Evolutionary conservation across 2,888 invertebrate genomes (phyloP).

Genomic region (Andrena marginata): DNA sequence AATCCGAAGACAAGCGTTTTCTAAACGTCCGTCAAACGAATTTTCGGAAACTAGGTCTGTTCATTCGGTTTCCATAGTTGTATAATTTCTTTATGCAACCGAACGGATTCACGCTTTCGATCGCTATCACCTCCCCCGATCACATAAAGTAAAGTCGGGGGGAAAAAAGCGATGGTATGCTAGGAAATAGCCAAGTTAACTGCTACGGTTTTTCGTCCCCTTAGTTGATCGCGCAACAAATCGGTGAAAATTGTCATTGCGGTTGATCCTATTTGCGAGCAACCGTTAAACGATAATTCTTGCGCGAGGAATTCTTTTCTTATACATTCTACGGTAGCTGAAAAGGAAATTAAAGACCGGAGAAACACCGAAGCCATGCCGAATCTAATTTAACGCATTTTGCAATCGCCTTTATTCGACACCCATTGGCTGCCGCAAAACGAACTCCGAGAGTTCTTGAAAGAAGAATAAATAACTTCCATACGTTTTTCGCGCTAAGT

Average conservation of each 20-base stretch:
- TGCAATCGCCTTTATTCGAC: conserved; percentile 1
- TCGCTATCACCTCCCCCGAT: conserved; percentile 1
- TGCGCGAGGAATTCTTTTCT: background rate
- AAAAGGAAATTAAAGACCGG: background rate
- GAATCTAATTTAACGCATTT: conserved; percentile 13
- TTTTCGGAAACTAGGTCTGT: background rate
- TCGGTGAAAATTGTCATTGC: conserved; percentile 6
- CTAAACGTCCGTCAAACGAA: background rate
- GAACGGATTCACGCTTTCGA: conserved; percentile 33
- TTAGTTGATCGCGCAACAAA: background rate
- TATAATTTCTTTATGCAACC: conserved; percentile 11
- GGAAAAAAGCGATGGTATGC: background rate
- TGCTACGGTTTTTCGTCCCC: background rate
- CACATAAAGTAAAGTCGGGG: background rate
- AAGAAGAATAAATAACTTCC: background rate
- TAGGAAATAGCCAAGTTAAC: background rate
- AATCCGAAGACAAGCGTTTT: background rate
- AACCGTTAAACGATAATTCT: background rate
- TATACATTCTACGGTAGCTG: background rate
- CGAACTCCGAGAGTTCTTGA: background rate
- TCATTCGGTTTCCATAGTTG: background rate
- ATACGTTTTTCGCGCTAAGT: conserved; percentile 7
- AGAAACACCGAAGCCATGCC: background rate
- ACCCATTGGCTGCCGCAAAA: background rate
- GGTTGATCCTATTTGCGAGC: background rate